Evolutionary conservation across 2,797 vertebrate genomes (phyloP), one percentile per base, ranked within the genome.

Genomic region (Dallia pectoralis): DNA sequence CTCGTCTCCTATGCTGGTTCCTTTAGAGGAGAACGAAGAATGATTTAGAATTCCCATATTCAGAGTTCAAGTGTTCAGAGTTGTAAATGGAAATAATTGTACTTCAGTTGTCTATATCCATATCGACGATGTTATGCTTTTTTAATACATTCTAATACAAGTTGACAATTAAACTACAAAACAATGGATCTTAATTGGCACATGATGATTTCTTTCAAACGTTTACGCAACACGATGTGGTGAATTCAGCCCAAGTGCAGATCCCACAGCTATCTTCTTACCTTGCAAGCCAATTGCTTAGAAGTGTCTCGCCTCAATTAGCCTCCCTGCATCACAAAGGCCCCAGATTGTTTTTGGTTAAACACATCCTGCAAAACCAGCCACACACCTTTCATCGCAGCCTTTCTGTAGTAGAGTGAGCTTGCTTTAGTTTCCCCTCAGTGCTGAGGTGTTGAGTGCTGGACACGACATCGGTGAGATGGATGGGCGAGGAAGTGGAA

Each of bases 311-410:
- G 27, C 47, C 16, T 49, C 72, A 69, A 59, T 73, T 53, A 44
- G 67, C 30, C 29, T 32, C 47, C 33, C 32, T 71, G 36, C 53
- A 22, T 47, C 18, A 16, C 27, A 70, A 16, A 63, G 40, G 29
- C 66, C 53, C 62, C 15, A 49, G 51, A 71, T 25, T 44, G 70
- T 48, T 56, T 44, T 65, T 25, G 64, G 62, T 67, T 74, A 68
- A 30, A 59, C 47, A 56, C 30, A 40, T 56, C 33, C 51, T 64
- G 53, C 56, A 66, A 71, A 71, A 64, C 65, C 32, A 51, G 16
- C 70, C 69, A 67, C 53, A 76, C 59, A 67, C 49, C 44, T 48
- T 63, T 69, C 53, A 33, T 74, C 65, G 44, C 44, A 70, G 65
- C 64, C 32, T 67, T 16, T 32, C 19, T 40, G 40, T 51, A 29